Evolutionary conservation across 2,797 vertebrate genomes (phyloP).

Genomic region (Tokudaia tokunoshimensis): DNA sequence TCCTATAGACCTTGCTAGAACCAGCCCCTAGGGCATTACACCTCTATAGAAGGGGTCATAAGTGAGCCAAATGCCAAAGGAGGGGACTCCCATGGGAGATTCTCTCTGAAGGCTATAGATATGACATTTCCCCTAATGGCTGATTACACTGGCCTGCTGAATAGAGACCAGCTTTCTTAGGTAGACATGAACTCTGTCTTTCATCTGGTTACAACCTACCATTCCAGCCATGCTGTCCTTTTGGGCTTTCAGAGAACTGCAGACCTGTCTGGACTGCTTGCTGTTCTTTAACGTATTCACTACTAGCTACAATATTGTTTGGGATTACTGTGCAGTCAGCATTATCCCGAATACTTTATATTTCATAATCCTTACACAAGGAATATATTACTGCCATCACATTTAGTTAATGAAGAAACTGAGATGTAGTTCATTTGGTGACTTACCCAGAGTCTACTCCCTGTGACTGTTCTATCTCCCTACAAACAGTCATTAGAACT

Average conservation of each 20-base stretch:
- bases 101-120: constrained; percentile 59
- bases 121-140: constrained; percentile 27
- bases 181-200: not conserved
- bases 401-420: constrained; percentile 56
- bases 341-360: not conserved
- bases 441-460: not conserved
- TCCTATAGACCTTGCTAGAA: constrained; percentile 78
- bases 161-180: constrained; percentile 23
- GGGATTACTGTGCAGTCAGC: not conserved
- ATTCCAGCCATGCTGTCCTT: constrained; percentile 8
- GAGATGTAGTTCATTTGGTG: not conserved
- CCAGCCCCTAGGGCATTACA: constrained; percentile 62
- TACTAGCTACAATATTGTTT: constrained; percentile 35
- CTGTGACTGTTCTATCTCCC: not conserved
- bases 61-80: constrained; percentile 72
- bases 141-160: constrained; percentile 29
- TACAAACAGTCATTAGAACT: not conserved
- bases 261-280: constrained; percentile 34
- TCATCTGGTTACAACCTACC: not conserved
- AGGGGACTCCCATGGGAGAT: constrained; percentile 54
- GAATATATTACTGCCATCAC: constrained; percentile 8
- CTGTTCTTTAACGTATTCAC: not conserved
- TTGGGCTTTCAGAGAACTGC: constrained; percentile 36
- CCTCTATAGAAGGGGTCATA: constrained; percentile 61
- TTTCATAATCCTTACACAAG: constrained; percentile 28